A percentile compares a stretch with the other conserved stretches of the same genome.
phyloP scores from a whole-genome alignment of 2,797 vertebrate species.

The Discoglossus pictus region DNA sequence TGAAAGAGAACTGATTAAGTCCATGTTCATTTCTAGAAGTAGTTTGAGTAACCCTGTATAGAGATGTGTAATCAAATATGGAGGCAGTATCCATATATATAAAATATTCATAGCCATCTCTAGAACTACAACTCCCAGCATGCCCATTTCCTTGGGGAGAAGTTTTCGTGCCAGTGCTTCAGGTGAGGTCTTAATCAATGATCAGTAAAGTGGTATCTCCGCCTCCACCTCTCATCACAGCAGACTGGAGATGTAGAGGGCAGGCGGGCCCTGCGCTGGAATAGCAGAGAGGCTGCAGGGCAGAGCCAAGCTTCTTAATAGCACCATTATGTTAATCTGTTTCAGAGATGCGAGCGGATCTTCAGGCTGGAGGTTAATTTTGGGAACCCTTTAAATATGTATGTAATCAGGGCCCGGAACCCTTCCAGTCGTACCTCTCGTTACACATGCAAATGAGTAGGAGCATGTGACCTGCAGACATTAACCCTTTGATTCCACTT shows the following conservation, averaged over 20 bases:
- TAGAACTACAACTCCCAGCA: no score
- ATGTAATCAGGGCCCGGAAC: slow-evolving; percentile 52
- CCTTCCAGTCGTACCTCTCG: slow-evolving; percentile 48
- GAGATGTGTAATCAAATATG: neutral
- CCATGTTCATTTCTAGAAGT: slow-evolving; percentile 10
- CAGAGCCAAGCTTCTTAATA: slow-evolving; percentile 44
- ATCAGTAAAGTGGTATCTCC: slow-evolving; percentile 26
- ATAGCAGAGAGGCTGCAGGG: slow-evolving; percentile 31
- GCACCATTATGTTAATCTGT: slow-evolving; percentile 51
- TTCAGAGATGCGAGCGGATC: slow-evolving; percentile 39
- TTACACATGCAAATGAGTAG: slow-evolving; percentile 48
- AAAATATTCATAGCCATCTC: no score
- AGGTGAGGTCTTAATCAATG: slow-evolving; percentile 38
- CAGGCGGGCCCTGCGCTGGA: neutral
- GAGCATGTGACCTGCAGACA: slow-evolving; percentile 27
- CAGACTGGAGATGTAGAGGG: slow-evolving; percentile 15
- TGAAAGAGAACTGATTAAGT: slow-evolving; percentile 24
- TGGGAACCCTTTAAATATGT: slow-evolving; percentile 53
- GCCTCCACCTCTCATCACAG: neutral
- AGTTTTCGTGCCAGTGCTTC: neutral
- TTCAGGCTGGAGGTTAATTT: slow-evolving; percentile 53
- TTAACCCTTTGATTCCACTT: slow-evolving; percentile 28
- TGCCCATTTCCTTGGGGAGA: neutral
- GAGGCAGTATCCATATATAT: neutral
- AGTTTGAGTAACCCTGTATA: neutral